Evolutionary conservation across 2,797 vertebrate genomes (phyloP).

Genomic region (Alectoris magna): DNA sequence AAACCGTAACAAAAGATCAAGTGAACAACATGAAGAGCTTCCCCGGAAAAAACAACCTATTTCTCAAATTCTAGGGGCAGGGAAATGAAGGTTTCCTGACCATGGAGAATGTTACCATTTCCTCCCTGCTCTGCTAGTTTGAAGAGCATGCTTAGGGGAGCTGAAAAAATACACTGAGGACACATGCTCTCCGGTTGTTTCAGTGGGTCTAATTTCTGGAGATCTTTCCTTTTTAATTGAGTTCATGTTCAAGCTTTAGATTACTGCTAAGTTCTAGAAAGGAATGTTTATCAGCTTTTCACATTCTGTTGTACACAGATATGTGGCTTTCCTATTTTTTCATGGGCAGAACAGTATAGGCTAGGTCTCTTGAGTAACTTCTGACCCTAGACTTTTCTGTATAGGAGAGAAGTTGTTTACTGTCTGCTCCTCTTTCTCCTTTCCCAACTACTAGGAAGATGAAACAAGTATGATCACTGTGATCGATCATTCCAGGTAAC

Average conservation of each 20-base stretch:
- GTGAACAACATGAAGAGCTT: not conserved
- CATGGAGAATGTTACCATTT: not conserved
- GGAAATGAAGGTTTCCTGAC: not conserved
- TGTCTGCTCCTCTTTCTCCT: not conserved
- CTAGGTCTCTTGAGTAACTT: not conserved
- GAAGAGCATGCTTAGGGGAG: not conserved
- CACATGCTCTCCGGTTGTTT: not conserved
- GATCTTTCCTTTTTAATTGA: not conserved
- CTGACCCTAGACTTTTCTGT: not conserved
- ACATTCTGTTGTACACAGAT: not conserved
- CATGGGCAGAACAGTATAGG: not conserved
- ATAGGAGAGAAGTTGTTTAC: not conserved
- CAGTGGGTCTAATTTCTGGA: not conserved
- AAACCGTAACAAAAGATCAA: not conserved
- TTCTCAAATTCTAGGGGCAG: not conserved
- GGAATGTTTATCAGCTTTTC: not conserved
- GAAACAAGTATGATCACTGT: not conserved
- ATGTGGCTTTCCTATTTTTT: not conserved
- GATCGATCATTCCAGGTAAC: not conserved
- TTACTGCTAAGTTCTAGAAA: not conserved
- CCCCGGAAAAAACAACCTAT: not conserved
- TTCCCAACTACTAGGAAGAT: not conserved
- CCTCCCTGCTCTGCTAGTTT: not conserved
- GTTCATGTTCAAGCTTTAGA: rapidly evolving
- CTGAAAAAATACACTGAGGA: not conserved